Evolutionary conservation across 64 coral and sea anemone species (phyloP).

Genomic region (Pocillopora verrucosa): DNA sequence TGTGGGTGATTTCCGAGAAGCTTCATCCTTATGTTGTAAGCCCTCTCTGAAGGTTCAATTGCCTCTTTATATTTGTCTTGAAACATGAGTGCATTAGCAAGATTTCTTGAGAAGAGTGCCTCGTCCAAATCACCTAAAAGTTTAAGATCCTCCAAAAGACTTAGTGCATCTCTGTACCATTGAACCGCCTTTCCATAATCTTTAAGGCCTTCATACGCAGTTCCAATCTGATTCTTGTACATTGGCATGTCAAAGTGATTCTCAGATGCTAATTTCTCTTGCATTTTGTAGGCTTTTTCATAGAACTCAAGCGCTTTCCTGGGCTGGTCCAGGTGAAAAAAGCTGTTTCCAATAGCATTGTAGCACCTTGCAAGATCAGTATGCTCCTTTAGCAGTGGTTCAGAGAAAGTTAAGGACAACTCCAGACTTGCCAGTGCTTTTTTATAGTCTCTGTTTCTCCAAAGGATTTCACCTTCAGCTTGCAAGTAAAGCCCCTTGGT

Average conservation of each 20-base stretch:
- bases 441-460: not conserved
- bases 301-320: not conserved
- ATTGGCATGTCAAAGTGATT: constrained; percentile 33
- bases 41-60: constrained; percentile 15
- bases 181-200: constrained; percentile 4
- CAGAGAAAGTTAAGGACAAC: not conserved
- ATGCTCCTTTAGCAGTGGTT: constrained; percentile 8
- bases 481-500: constrained; percentile 2
- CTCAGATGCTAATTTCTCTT: not conserved
- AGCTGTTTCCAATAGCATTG: constrained; percentile 42
- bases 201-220: not conserved
- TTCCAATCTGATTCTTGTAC: constrained; percentile 44
- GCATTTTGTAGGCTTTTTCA: constrained; percentile 23
- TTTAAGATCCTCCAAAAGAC: constrained; percentile 18
- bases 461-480: not conserved
- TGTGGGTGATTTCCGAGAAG: not conserved
- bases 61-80: constrained; percentile 7
- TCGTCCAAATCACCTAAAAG: constrained; percentile 10
- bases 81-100: constrained; percentile 21
- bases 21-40: constrained; percentile 8
- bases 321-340: not conserved
- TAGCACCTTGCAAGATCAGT: constrained; percentile 19
- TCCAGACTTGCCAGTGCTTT: not conserved
- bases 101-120: constrained; percentile 25
- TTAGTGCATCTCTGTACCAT: constrained; percentile 32